Evolutionary conservation across 1,140 invertebrate species (phyloP).

Genomic region (Scaptomyza hsui): DNA sequence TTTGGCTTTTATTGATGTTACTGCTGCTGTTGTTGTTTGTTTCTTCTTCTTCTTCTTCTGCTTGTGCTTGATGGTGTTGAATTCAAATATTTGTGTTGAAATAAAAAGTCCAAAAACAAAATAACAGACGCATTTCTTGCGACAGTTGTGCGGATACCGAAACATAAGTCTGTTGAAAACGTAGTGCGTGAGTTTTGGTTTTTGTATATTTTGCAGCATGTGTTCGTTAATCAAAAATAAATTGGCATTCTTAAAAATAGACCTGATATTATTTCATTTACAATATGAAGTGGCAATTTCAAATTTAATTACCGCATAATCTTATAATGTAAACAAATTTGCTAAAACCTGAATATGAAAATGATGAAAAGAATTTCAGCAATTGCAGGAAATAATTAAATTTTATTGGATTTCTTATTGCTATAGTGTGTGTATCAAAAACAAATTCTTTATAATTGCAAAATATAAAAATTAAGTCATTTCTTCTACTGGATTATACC

Average conservation of each 20-base stretch:
- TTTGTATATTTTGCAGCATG: slow-evolving; percentile 19
- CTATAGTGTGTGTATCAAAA: too few species aligned
- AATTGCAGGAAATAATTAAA: slow-evolving; percentile 1
- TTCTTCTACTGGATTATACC: too few species aligned
- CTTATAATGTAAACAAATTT: slow-evolving; percentile 11
- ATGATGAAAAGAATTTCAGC: slow-evolving; percentile 4
- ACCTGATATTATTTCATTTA: slow-evolving; percentile 5
- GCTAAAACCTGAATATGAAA: not conserved
- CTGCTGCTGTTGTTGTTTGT: slow-evolving; percentile 27
- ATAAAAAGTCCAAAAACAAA: slow-evolving; percentile 20
- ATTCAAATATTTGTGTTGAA: slow-evolving; percentile 65
- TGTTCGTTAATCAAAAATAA: slow-evolving; percentile 26
- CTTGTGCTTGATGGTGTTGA: slow-evolving; percentile 41
- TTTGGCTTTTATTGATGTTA: slow-evolving; percentile 33
- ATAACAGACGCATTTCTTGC: slow-evolving; percentile 46
- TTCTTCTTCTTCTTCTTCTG: slow-evolving; percentile 18
- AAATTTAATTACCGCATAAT: slow-evolving; percentile 14
- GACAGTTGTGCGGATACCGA: slow-evolving; percentile 53
- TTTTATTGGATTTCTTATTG: not conserved
- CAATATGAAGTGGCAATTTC: not conserved
- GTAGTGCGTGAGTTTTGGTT: slow-evolving; percentile 47
- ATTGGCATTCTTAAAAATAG: slow-evolving; percentile 39
- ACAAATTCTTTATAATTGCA: too few species aligned
- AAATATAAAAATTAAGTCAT: too few species aligned
- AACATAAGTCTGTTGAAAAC: not conserved